Conservation (phyloP, 2,113 vertebrate genomes). For the Saguinus midas region DNA sequence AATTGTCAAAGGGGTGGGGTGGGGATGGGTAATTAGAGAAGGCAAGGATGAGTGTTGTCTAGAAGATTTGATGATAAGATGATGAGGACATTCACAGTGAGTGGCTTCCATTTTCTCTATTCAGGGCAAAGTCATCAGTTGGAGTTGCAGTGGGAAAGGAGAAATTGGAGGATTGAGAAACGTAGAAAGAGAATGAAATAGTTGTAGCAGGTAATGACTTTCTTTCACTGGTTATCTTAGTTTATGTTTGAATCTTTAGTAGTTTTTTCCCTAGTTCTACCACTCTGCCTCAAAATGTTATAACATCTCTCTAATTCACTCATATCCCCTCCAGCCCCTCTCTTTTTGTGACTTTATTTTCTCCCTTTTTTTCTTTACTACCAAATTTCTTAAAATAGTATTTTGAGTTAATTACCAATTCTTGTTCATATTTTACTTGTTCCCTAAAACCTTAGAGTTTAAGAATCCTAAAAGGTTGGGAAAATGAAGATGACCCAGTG, state of each 20-base stretch:
- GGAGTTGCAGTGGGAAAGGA: background rate
- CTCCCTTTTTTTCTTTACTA: constrained; percentile 1
- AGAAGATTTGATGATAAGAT: background rate
- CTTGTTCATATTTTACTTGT: constrained; percentile 8
- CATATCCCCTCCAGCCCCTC: background rate
- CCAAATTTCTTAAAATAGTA: constrained; percentile 9
- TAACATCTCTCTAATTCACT: background rate
- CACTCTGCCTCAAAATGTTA: background rate
- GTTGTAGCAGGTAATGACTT: background rate
- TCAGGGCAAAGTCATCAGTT: background rate
- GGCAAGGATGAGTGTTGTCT: background rate
- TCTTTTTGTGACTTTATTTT: background rate
- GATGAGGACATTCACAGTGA: background rate
- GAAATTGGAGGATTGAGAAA: background rate
- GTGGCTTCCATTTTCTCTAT: background rate
- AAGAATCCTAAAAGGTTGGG: background rate
- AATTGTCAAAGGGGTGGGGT: background rate
- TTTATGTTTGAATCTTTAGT: constrained; percentile 6
- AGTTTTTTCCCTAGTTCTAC: background rate
- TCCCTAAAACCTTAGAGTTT: background rate
- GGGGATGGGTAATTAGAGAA: background rate
- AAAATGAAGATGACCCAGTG: background rate
- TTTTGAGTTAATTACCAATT: constrained; percentile 16
- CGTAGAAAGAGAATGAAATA: background rate
- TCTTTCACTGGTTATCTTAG: constrained; percentile 14